Evolutionary conservation across 2,888 invertebrate species (phyloP).

Genomic region (Crioceris asparagi): DNA sequence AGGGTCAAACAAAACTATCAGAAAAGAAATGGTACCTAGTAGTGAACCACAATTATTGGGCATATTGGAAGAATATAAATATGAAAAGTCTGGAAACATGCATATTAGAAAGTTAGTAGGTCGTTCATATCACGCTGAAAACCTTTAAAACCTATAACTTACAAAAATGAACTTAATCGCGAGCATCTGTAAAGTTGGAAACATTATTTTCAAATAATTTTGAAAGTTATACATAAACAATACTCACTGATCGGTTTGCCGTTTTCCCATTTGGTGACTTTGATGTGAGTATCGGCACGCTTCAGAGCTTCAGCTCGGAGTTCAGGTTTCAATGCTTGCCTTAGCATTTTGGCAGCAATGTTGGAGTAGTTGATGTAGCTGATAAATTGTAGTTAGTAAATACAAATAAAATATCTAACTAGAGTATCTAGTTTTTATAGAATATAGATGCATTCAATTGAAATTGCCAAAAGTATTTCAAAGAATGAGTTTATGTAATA

Average conservation of each 20-base stretch:
- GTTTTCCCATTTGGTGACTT: constrained; percentile 79
- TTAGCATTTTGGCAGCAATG: constrained; percentile 77
- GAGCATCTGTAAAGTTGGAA: constrained; percentile 10
- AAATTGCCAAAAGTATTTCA: too few species aligned
- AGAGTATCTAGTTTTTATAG: too few species aligned
- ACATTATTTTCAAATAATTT: not conserved
- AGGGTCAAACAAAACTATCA: too few species aligned
- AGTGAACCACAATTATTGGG: too few species aligned
- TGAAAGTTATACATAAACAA: not conserved
- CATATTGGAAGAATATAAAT: too few species aligned
- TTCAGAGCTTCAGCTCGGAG: constrained; percentile 61
- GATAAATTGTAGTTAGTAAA: constrained; percentile 26
- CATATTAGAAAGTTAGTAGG: too few species aligned
- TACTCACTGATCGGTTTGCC: constrained; percentile 79
- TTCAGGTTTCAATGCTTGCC: constrained; percentile 71
- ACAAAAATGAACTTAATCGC: constrained; percentile 17
- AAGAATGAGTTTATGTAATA: too few species aligned
- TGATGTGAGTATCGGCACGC: constrained; percentile 64
- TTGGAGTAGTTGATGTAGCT: constrained; percentile 96
- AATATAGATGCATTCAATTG: too few species aligned
- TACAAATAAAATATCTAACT: too few species aligned
- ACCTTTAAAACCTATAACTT: constrained; percentile 9
- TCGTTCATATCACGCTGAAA: too few species aligned
- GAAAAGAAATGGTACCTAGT: too few species aligned
- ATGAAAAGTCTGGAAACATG: too few species aligned